Evolutionary conservation across 2,113 vertebrate species (phyloP).

Genomic region (Gnathonemus longibarbis): DNA sequence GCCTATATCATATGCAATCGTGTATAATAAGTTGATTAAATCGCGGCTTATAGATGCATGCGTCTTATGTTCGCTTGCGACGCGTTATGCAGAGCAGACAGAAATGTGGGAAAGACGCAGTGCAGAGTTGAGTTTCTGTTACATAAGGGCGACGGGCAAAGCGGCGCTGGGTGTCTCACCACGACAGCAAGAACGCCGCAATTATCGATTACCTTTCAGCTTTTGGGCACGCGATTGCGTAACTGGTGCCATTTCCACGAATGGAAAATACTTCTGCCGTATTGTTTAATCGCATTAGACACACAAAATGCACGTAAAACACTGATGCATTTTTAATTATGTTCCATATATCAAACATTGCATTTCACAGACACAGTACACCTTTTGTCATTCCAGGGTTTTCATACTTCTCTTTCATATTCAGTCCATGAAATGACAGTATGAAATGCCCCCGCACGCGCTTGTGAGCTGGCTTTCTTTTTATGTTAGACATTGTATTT

Average conservation of each 20-base stretch:
- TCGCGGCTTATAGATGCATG: background rate
- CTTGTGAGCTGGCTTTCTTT: background rate
- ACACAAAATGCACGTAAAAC: background rate
- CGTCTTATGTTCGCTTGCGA: background rate
- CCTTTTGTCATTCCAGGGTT: background rate
- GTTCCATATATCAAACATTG: background rate
- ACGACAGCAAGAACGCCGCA: background rate
- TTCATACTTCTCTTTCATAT: background rate
- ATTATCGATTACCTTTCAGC: background rate
- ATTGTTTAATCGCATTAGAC: background rate
- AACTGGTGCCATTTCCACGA: background rate
- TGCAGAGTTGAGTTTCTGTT: background rate
- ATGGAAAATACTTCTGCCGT: background rate
- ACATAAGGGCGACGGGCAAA: background rate
- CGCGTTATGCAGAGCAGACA: background rate
- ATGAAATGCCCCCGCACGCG: background rate
- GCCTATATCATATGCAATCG: background rate
- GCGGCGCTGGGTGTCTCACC: background rate
- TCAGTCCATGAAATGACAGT: background rate
- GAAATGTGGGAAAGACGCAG: conserved; percentile 15
- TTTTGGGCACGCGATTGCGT: background rate
- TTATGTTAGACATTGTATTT: background rate
- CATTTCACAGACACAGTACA: background rate
- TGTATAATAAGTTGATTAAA: background rate
- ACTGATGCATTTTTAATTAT: background rate